These are phyloP conservation scores for Morone saxatilis DNA, from an alignment of 2,113 vertebrate species.

Conservation along the genomic window DNA sequence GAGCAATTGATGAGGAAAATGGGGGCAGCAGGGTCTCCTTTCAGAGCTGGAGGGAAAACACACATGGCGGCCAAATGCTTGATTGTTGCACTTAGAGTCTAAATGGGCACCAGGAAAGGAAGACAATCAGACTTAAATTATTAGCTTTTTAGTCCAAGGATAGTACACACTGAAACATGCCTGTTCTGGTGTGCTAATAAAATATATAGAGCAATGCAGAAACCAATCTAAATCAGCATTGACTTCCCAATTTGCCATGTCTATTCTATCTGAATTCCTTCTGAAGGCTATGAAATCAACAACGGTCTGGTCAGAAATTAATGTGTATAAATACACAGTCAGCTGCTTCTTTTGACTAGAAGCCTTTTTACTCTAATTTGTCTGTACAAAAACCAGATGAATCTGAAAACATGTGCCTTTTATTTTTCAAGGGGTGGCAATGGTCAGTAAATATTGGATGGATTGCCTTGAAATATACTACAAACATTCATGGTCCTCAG, in stretches of 20 bases:
- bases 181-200: background rate
- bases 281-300: conserved; percentile 7
- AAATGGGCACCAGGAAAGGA: conserved; percentile 30
- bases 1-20: conserved; percentile 43
- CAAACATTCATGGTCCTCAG: background rate
- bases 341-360: background rate
- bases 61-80: conserved; percentile 34
- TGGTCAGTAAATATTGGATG: background rate
- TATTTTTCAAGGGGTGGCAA: too few species aligned
- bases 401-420: background rate
- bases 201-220: background rate
- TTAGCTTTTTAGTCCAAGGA: conserved; percentile 22
- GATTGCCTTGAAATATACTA: background rate
- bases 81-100: conserved; percentile 36
- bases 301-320: background rate
- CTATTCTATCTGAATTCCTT: conserved; percentile 8
- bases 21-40: conserved; percentile 36
- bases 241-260: background rate
- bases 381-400: background rate
- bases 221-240: background rate
- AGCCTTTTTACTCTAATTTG: background rate
- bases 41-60: conserved; percentile 51
- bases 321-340: background rate
- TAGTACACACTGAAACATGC: conserved; percentile 22
- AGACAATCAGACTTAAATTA: conserved; percentile 29